Conservation (phyloP, 2,797 vertebrate genomes). For the Propithecus perrieri region DNA sequence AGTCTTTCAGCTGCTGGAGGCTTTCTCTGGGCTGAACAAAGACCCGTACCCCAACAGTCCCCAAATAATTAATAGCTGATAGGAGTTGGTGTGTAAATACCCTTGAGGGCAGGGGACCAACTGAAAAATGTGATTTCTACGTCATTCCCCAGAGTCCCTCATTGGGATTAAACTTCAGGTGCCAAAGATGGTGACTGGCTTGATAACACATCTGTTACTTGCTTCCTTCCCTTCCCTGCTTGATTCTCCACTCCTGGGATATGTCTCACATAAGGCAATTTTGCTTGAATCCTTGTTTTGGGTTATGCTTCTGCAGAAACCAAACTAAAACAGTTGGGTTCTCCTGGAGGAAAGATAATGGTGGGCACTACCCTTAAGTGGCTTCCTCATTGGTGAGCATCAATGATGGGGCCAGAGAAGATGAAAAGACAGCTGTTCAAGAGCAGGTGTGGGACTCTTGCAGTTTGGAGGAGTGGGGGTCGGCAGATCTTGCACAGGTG, state of each 20-base stretch:
- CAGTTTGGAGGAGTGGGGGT: rapidly evolving
- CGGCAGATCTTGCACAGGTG: background rate
- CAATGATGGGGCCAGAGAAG: background rate
- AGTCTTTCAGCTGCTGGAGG: background rate
- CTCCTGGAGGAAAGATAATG: background rate
- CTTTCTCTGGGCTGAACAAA: background rate
- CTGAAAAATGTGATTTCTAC: background rate
- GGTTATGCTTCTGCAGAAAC: background rate
- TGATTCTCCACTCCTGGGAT: background rate
- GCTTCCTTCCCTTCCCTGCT: background rate
- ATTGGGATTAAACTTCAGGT: background rate
- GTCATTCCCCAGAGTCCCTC: background rate
- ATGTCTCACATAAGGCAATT: background rate
- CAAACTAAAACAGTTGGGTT: background rate
- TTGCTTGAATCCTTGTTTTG: background rate
- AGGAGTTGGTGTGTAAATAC: background rate
- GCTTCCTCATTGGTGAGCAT: background rate
- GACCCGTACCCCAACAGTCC: too few species aligned
- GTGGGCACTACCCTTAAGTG: background rate
- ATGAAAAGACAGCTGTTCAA: background rate
- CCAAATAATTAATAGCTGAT: background rate
- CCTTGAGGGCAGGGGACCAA: background rate
- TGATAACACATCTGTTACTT: background rate
- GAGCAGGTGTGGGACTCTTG: rapidly evolving
- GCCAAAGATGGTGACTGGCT: background rate